Conservation (phyloP, 2,113 vertebrate species). For the Seriola aureovittata region DNA sequence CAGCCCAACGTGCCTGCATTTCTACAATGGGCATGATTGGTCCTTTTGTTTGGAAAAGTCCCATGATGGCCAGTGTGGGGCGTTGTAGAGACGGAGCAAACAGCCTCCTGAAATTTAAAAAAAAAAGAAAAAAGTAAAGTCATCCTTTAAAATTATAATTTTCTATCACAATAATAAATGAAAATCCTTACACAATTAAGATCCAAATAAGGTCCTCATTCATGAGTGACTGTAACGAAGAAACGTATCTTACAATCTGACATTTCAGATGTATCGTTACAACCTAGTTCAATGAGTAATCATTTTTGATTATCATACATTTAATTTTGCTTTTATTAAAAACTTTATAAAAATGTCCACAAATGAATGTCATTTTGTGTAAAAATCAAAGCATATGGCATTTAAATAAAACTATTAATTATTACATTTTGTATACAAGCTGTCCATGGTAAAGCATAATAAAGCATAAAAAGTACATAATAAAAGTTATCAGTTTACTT, state of each 20-base stretch:
- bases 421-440: not conserved
- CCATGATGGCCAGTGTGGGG: slow-evolving; percentile 90
- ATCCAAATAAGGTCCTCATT: not conserved
- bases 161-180: not conserved
- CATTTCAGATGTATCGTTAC: not conserved
- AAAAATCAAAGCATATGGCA: not conserved
- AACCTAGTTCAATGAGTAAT: no score
- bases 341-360: no score
- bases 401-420: not conserved
- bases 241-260: no score
- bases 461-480: not conserved
- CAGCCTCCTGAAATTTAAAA: slow-evolving; percentile 69
- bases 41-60: slow-evolving; percentile 86
- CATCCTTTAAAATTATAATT: not conserved
- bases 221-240: not conserved
- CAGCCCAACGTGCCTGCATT: slow-evolving; percentile 92
- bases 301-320: not conserved
- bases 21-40: slow-evolving; percentile 90
- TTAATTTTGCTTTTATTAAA: not conserved
- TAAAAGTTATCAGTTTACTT: not conserved
- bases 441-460: not conserved
- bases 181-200: not conserved
- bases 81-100: slow-evolving; percentile 87
- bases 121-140: not conserved
- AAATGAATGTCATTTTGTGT: no score